Base-by-base conservation (phyloP, 2,113 vertebrate genomes). In the Cichladusa arquata region DNA sequence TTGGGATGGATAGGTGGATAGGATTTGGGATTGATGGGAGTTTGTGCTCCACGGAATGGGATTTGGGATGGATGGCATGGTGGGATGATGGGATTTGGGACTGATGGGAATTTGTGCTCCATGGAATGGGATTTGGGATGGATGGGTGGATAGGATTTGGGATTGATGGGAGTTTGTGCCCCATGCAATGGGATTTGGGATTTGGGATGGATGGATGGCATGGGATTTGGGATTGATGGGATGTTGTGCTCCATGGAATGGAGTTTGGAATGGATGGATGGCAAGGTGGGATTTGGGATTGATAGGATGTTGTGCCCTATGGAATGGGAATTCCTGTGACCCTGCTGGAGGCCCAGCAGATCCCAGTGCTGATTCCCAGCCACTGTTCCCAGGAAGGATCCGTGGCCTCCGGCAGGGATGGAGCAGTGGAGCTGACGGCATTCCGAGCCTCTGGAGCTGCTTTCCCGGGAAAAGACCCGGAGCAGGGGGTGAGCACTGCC, bases 391-490 rank as follows among this genome's bases (percentile, higher is more conserved):
- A 96, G 94, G 53, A 4, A 4, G 96, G 76, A 1, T 81, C 92
- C 0, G 96, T 99, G 71, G 97, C 98, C 5, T 96, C 96, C 0
- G 93, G 71, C 1, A 61, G 95, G 72, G 98, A 98, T 0, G 54
- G 96, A 17, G 71, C 95, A 0, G 33, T 99, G 22, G 97, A 98
- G 94, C 91, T 99, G 95, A 98, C 51, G 0, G 97, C 97, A 4
- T 99, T 98, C 90, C 97, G 91, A 24, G 89, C 96, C 20, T 66
- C 82, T 0, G 18, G 89, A 4, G 47, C 48, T 2, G 58, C 79
- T 12, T 40, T 86, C 33, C 82, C 45, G 1, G 82, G 31, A 6
- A 96, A 98, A 25, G 85, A 86, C 25, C 71, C n/a, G 3, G 73
- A 57, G 1, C 36, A 23, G 92, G 97, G 97, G 94, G 98, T 98